A percentile compares a stretch with the other conserved stretches of the same genome.
phyloP scores from a whole-genome alignment of 2,888 invertebrate species.

The Amphipyra tragopoginis region DNA sequence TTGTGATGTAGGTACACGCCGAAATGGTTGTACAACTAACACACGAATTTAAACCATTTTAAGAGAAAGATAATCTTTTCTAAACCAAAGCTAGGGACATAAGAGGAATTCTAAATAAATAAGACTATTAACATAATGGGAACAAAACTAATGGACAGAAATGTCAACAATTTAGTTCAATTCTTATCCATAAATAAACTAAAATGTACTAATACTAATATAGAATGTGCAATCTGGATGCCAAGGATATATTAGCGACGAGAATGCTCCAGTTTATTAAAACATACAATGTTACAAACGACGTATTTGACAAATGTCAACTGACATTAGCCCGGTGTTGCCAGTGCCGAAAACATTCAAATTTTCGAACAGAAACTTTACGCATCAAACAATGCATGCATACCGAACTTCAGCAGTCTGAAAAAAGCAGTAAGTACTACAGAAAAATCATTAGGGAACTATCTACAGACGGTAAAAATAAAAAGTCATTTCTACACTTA shows the following conservation, averaged over 20 bases:
- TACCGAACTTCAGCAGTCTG: conserved; percentile 33
- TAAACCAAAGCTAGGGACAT: no score
- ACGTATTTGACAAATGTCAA: conserved; percentile 26
- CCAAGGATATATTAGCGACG: conserved; percentile 30
- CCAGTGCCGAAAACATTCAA: conserved; percentile 44
- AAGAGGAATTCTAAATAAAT: no score
- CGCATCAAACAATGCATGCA: conserved; percentile 47
- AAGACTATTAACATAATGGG: no score
- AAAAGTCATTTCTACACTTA: conserved; percentile 83
- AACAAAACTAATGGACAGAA: conserved; percentile 27
- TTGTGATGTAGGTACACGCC: no score
- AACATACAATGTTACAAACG: conserved; percentile 39
- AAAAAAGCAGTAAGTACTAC: conserved; percentile 39
- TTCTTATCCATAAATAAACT: conserved; percentile 37
- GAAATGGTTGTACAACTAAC: no score
- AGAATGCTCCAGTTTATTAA: conserved; percentile 21
- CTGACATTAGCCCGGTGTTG: conserved; percentile 45
- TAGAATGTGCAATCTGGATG: conserved; percentile 21
- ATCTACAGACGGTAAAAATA: conserved; percentile 69
- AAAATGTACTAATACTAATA: conserved; percentile 26
- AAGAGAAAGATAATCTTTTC: no score
- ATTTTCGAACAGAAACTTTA: conserved; percentile 31
- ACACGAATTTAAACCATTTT: no score
- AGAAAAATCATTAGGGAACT: conserved; percentile 64
- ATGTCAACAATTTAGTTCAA: conserved; percentile 33